Conservation (phyloP, 1,140 invertebrate genomes). For the Anadara kagoshimensis region DNA sequence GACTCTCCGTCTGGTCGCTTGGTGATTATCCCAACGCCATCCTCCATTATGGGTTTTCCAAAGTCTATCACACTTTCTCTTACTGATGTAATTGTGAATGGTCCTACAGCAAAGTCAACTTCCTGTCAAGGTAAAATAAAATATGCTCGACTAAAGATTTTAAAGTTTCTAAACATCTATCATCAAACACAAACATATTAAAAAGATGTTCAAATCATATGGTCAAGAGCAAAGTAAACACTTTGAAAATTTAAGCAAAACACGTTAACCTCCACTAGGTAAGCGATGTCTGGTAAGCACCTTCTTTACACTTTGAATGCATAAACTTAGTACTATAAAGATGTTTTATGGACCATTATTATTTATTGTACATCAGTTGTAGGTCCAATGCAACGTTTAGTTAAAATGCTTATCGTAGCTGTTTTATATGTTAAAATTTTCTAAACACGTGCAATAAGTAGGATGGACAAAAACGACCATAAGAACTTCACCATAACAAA, state of each 20-base stretch:
- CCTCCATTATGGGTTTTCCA: constrained; percentile 54
- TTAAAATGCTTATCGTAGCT: too few species aligned
- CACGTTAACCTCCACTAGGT: neutral
- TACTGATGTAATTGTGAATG: constrained; percentile 55
- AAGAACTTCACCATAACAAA: too few species aligned
- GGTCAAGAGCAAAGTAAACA: neutral
- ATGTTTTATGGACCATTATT: too few species aligned
- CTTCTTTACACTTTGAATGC: neutral
- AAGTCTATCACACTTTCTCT: constrained; percentile 59
- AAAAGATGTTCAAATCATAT: neutral
- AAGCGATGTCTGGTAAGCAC: neutral
- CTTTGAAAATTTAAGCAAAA: too few species aligned
- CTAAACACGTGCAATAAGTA: too few species aligned
- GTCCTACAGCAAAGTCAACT: constrained; percentile 54
- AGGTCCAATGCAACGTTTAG: too few species aligned
- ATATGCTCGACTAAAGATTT: neutral
- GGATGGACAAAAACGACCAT: too few species aligned
- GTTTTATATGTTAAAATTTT: too few species aligned
- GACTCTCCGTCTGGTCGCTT: constrained; percentile 39
- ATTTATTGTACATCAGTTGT: too few species aligned
- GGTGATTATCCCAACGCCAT: constrained; percentile 52
- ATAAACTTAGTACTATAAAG: neutral
- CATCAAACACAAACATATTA: too few species aligned
- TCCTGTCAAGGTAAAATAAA: constrained; percentile 42
- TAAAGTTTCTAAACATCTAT: neutral